Conservation (phyloP, 2,888 invertebrate species). For the Thyatira batis region DNA sequence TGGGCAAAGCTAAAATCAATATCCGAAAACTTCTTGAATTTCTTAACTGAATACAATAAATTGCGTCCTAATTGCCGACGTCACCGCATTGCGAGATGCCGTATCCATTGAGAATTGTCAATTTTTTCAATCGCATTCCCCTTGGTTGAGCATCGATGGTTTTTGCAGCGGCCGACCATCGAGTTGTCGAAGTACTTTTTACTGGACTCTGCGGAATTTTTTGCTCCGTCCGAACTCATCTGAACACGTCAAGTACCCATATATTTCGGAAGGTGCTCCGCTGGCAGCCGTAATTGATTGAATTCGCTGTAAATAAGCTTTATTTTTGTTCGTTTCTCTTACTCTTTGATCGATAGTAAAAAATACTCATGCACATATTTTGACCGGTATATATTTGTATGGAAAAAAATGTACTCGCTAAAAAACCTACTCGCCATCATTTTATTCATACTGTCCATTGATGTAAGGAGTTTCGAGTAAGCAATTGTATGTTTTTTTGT, state of each 20-base stretch:
- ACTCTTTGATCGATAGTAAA: constrained; percentile 4
- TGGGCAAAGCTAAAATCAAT: background rate
- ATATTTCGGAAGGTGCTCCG: constrained; percentile 65
- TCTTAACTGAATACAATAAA: background rate
- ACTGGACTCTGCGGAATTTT: constrained; percentile 60
- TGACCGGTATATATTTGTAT: constrained; percentile 32
- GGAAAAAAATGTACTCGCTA: constrained; percentile 27
- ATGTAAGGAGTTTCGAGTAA: constrained; percentile 9
- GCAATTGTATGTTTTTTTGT: constrained; percentile 25
- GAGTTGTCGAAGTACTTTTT: constrained; percentile 69
- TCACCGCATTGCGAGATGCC: constrained; percentile 55
- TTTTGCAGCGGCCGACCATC: constrained; percentile 65
- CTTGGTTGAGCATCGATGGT: constrained; percentile 53
- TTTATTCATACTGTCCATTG: constrained; percentile 28
- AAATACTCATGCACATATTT: constrained; percentile 33
- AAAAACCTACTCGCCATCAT: constrained; percentile 20
- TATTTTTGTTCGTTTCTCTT: constrained; percentile 42
- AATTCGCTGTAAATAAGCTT: constrained; percentile 65
- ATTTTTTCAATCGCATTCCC: constrained; percentile 60
- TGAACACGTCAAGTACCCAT: constrained; percentile 66
- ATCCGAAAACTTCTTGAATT: background rate
- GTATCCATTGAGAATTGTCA: constrained; percentile 61
- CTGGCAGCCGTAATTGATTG: constrained; percentile 72
- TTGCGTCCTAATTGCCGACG: constrained; percentile 19
- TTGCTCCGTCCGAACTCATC: constrained; percentile 69